Percentiles rank a stretch among this genome's conserved stretches.
Conservation (phyloP, 92 coral and sea anemone species). For the Phenganax subtilis region DNA sequence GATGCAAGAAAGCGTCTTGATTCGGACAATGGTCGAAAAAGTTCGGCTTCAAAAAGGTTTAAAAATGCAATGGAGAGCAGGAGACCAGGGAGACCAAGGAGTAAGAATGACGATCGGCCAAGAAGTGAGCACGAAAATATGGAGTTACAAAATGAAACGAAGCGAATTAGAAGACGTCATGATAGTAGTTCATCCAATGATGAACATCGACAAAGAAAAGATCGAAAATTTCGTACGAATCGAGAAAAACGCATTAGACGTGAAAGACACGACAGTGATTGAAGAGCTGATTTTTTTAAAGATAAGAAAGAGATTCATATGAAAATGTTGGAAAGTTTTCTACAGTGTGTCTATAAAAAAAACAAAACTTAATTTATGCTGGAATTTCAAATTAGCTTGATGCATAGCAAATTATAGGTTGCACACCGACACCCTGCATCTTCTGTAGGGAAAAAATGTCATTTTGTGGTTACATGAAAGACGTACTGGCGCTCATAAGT, state of each 20-base stretch:
- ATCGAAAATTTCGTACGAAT: neutral
- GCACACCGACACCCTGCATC: too few relatives aligned
- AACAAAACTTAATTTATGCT: too few relatives aligned
- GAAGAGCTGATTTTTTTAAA: neutral
- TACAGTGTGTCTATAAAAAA: too few relatives aligned
- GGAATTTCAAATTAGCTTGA: too few relatives aligned
- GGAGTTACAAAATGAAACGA: neutral
- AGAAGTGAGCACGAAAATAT: neutral
- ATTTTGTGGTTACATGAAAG: too few relatives aligned
- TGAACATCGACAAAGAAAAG: neutral
- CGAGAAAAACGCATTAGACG: neutral
- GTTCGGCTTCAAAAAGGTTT: neutral
- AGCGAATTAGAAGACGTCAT: neutral
- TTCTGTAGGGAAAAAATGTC: too few relatives aligned
- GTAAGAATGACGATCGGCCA: neutral
- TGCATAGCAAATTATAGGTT: too few relatives aligned
- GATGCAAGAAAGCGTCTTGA: neutral
- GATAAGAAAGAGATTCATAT: too few relatives aligned
- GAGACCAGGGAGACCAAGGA: neutral
- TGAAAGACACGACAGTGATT: constrained; percentile 31
- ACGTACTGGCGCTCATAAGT: too few relatives aligned
- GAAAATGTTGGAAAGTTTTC: too few relatives aligned
- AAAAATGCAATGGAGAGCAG: neutral
- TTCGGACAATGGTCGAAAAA: neutral
- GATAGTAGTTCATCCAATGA: constrained; percentile 17